phyloP scores from a whole-genome alignment of 1,140 invertebrate genomes.

The Lepeophtheirus salmonis region DNA sequence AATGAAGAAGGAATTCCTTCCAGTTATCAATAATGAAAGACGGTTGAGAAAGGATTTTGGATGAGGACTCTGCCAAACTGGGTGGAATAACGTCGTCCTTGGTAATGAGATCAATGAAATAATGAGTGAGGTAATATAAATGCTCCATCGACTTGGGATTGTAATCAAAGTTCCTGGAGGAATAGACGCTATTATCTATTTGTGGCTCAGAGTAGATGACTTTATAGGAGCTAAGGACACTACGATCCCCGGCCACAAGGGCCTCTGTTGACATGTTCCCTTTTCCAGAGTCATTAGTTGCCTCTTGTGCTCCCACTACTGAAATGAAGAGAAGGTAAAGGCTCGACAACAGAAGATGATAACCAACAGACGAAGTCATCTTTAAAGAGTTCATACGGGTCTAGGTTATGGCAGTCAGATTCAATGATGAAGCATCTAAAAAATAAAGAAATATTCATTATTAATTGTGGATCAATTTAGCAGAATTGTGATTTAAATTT shows the following conservation, averaged over 20 bases:
- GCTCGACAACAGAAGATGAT: too few species aligned
- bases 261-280: neutral
- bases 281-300: neutral
- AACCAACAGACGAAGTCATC: too few species aligned
- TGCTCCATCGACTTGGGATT: constrained; percentile 15
- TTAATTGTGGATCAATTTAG: too few species aligned
- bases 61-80: neutral
- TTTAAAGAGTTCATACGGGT: too few species aligned
- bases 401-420: too few species aligned
- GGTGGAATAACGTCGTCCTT: constrained; percentile 7
- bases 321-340: too few species aligned
- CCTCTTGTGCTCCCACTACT: too few species aligned
- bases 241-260: neutral
- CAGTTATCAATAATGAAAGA: neutral
- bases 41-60: neutral
- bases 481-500: too few species aligned
- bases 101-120: constrained; percentile 17
- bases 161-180: neutral
- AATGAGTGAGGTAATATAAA: constrained; percentile 9
- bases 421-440: too few species aligned
- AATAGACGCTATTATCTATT: neutral
- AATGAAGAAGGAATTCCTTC: constrained; percentile 11
- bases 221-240: neutral
- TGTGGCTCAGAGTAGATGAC: neutral
- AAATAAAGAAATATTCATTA: too few species aligned